These are phyloP conservation scores for Rhincodon typus DNA, from an alignment of 2,797 vertebrate species.

Conservation along the genomic window DNA sequence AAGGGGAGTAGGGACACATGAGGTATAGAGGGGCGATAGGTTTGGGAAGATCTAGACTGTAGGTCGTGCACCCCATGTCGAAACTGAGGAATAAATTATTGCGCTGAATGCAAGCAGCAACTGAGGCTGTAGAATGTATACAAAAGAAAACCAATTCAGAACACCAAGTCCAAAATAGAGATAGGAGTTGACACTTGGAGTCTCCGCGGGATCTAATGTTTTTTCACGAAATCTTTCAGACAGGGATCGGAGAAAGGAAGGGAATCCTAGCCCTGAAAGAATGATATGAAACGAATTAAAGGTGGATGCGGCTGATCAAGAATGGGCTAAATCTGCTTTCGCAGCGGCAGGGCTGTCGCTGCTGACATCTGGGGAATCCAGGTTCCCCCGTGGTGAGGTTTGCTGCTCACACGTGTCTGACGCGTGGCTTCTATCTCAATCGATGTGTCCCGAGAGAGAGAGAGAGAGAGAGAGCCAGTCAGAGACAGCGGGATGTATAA, in stretches of 20 bases:
- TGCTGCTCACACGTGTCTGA: constrained; percentile 3
- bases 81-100: neutral
- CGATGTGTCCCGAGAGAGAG: neutral
- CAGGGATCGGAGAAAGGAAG: too few species aligned
- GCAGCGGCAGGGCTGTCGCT: neutral
- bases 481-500: neutral
- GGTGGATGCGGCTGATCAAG: neutral
- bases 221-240: neutral
- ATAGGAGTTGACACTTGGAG: neutral
- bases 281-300: neutral
- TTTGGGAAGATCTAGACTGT: neutral
- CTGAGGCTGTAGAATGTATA: neutral
- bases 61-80: too few species aligned
- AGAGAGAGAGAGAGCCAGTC: too few species aligned
- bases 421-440: neutral
- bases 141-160: too few species aligned
- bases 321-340: neutral
- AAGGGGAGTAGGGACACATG: neutral
- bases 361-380: neutral
- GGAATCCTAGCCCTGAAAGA: neutral
- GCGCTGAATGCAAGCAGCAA: neutral
- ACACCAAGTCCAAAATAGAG: too few species aligned
- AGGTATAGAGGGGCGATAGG: neutral
- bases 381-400: neutral
- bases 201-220: neutral